Evolutionary conservation across 2,797 vertebrate genomes (phyloP).

Genomic region (Otolemur crassicaudatus): DNA sequence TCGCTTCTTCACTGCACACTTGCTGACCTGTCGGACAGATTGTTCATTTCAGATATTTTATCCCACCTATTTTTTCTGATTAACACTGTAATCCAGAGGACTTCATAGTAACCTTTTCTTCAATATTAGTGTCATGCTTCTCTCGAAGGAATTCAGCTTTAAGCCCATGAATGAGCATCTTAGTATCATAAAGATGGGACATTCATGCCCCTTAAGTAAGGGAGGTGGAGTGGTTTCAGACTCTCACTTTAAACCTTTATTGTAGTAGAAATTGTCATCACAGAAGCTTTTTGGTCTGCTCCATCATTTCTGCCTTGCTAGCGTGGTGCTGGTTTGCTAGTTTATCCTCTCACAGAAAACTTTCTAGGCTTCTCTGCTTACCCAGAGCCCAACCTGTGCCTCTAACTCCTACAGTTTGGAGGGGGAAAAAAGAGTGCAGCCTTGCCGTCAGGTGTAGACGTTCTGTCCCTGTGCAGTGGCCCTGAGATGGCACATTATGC

Average conservation of each 20-base stretch:
- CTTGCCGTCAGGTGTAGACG: background rate
- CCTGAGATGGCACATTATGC: background rate
- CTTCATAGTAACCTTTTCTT: background rate
- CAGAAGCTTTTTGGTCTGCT: background rate
- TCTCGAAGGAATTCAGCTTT: background rate
- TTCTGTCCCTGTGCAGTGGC: background rate
- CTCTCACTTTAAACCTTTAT: background rate
- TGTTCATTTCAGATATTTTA: slow-evolving; percentile 5
- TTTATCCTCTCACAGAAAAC: background rate
- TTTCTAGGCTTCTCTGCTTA: background rate
- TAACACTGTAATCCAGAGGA: background rate
- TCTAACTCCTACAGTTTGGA: background rate
- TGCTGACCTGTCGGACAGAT: background rate
- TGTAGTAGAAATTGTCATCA: background rate
- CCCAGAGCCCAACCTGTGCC: background rate
- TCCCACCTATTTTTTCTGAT: background rate
- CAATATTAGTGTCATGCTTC: background rate
- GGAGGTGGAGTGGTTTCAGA: background rate
- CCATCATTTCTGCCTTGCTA: background rate
- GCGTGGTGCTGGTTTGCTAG: background rate
- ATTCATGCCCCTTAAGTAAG: background rate
- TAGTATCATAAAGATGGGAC: background rate
- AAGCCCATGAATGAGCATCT: background rate
- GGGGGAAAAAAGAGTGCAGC: background rate
- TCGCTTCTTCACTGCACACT: background rate